phyloP scores from a whole-genome alignment of 2,113 vertebrate genomes.

The Tenebrosternarchus preto region DNA sequence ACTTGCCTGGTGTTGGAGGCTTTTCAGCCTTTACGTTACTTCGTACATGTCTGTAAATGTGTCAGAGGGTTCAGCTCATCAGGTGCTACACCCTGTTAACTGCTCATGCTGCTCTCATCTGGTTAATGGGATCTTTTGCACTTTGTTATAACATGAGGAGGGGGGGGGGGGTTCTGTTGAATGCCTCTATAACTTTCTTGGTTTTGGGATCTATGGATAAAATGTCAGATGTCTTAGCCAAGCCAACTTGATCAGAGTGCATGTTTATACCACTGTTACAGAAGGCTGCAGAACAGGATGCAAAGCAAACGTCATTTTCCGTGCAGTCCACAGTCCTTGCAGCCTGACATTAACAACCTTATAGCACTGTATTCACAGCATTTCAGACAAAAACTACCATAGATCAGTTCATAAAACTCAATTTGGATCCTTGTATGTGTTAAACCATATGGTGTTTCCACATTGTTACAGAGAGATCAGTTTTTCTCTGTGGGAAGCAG shows the following conservation, averaged over 20 bases:
- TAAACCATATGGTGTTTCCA: too few species aligned
- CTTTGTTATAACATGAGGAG: too few species aligned
- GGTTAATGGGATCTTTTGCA: background rate
- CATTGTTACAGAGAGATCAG: too few species aligned
- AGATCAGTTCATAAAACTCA: background rate
- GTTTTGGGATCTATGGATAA: background rate
- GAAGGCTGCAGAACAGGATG: constrained; percentile 25
- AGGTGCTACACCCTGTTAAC: background rate
- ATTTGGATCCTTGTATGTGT: too few species aligned
- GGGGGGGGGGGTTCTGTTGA: too few species aligned
- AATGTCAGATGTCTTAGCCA: background rate
- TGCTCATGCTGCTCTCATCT: background rate
- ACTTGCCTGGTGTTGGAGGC: background rate
- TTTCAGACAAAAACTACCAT: background rate
- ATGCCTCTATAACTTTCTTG: background rate
- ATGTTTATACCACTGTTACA: background rate
- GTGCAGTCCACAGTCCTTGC: constrained; percentile 36
- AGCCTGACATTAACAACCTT: background rate
- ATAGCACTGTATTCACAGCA: background rate
- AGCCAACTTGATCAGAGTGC: background rate
- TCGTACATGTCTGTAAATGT: background rate
- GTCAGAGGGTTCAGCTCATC: too few species aligned
- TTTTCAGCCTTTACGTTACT: background rate
- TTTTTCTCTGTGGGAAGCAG: too few species aligned
- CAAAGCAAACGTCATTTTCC: constrained; percentile 10